A percentile compares a stretch with the other conserved stretches of the same genome.
Conservation (phyloP, 2,113 vertebrate genomes). For the Meles meles region DNA sequence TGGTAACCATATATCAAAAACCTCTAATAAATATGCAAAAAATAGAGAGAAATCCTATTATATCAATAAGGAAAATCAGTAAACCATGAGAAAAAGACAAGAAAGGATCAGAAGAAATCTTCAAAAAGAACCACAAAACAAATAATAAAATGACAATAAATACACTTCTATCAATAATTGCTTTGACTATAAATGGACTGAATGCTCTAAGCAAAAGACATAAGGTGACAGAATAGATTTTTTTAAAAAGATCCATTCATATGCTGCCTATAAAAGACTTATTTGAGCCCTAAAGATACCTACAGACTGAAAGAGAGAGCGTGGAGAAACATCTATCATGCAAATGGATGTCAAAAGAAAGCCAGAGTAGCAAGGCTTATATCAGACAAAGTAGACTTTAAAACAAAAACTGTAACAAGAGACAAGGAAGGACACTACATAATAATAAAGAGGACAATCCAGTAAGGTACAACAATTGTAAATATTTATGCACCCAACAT, state of each 20-base stretch:
- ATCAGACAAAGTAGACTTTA: neutral
- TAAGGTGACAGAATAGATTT: neutral
- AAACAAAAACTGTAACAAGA: neutral
- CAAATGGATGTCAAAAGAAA: neutral
- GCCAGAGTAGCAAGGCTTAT: neutral
- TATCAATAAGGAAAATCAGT: neutral
- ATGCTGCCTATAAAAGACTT: neutral
- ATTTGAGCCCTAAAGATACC: neutral
- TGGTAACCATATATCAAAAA: neutral
- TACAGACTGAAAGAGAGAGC: neutral
- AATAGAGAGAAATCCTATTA: neutral
- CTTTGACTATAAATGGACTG: neutral
- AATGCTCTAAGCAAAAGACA: neutral
- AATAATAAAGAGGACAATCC: neutral
- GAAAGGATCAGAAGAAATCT: neutral
- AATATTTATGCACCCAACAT: neutral
- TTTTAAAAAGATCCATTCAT: neutral
- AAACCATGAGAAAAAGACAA: neutral
- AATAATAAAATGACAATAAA: neutral
- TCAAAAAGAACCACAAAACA: neutral
- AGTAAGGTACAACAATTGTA: neutral
- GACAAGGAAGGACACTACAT: neutral
- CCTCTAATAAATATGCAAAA: neutral
- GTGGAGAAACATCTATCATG: neutral
- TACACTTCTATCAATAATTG: neutral